Percentiles rank a stretch among this genome's conserved stretches.
Evolutionary conservation across 2,113 vertebrate species (phyloP).

Genomic region (Boleophthalmus pectinirostris): DNA sequence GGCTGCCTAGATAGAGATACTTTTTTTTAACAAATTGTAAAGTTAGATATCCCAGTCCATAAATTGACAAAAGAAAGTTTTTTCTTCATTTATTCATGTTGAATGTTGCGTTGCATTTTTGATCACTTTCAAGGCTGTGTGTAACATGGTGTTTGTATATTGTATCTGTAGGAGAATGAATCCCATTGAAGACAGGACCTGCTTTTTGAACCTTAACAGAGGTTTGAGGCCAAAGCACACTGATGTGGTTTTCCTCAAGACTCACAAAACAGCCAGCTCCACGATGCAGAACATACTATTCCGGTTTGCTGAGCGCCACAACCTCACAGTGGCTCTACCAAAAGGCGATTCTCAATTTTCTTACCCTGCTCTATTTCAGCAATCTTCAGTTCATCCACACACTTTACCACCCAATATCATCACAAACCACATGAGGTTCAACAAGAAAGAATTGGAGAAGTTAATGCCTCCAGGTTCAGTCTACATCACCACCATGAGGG

Average conservation of each 20-base stretch:
- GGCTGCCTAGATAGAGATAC: too few species aligned
- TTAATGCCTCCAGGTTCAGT: slow-evolving; percentile 83
- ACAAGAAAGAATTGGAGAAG: slow-evolving; percentile 70
- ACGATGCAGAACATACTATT: slow-evolving; percentile 89
- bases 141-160: background rate
- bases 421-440: slow-evolving; percentile 86
- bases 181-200: slow-evolving; percentile 64
- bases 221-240: slow-evolving; percentile 76
- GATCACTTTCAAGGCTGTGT: background rate
- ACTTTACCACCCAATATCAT: slow-evolving; percentile 80
- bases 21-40: too few species aligned
- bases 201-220: slow-evolving; percentile 8
- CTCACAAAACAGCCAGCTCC: slow-evolving; percentile 86
- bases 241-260: slow-evolving; percentile 86
- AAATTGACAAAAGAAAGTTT: too few species aligned
- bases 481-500: slow-evolving; percentile 85
- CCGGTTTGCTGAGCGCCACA: slow-evolving; percentile 86
- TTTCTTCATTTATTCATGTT: too few species aligned
- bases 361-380: slow-evolving; percentile 81
- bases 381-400: slow-evolving; percentile 81
- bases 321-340: slow-evolving; percentile 84
- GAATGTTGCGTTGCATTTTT: background rate
- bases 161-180: slow-evolving; percentile 73
- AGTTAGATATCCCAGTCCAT: too few species aligned
- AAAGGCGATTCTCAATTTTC: slow-evolving; percentile 84